Base-by-base conservation (phyloP, 2,797 vertebrate genomes). In the Microctenopoma lineatum region DNA sequence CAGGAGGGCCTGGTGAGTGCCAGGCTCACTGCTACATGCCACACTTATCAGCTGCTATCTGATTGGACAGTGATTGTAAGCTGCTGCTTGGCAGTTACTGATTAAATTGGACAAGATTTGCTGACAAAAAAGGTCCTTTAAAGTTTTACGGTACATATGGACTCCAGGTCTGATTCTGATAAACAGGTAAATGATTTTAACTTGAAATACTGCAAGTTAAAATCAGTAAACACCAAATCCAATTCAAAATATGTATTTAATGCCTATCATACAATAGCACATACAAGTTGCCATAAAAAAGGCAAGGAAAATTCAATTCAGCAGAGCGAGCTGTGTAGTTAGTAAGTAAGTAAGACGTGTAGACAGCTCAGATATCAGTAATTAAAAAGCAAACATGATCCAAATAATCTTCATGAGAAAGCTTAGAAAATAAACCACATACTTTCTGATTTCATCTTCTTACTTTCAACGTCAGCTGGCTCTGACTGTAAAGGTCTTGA, bases 21-120 rank as follows among this genome's bases (percentile, higher is more conserved):
- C 84, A 83, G 79, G 85, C 75, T 80, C 78, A 87, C 79, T 66
- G 82, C 86, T 86, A 83, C 85, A 86, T 86, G 88, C 89, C 86
- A 68, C 78, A 71, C 81, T 86, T 91, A 85, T 90, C 85, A 79
- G 81, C 67, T 63, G 64, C 71, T 88, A 88, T 89, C 85, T 87
- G 88, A 89, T 86, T 76, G 88, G 81, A 84, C 52, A 7, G 66
- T 5, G 59, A 87, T 64, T 52, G 59, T 59, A 65, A 78, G 64
- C 72, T 79, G 70, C 80, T 66, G 84, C 73, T 81, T 75, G 70
- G 70, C 70, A 81, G 82, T 74, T 64, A 75, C 18, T 76, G 81
- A 85, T 87, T 75, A 73, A 79, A 72, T 50, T 13, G 53, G 56
- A 86, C 74, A 80, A 73, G 67, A 69, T 78, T 64, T 61, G 80